These are phyloP conservation scores for Limosa lapponica DNA, from an alignment of 2,797 vertebrate species.

Conservation along the genomic window DNA sequence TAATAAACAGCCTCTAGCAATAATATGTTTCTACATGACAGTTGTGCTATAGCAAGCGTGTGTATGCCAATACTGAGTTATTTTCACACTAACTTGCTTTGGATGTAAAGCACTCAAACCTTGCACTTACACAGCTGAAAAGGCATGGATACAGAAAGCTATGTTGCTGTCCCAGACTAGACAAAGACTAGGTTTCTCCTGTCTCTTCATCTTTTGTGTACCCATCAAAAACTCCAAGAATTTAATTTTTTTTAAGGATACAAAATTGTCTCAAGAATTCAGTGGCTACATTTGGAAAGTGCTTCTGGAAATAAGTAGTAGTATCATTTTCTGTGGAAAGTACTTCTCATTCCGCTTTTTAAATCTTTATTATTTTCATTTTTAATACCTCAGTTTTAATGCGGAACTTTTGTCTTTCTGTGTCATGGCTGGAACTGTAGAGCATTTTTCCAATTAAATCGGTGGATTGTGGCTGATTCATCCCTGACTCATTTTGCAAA, in stretches of 20 bases:
- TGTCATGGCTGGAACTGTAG: background rate
- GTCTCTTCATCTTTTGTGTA: background rate
- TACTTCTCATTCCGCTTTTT: background rate
- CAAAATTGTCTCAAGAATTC: background rate
- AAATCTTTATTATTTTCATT: background rate
- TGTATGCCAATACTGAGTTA: background rate
- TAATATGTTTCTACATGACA: background rate
- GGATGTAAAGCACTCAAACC: background rate
- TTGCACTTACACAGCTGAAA: background rate
- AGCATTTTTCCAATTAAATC: background rate
- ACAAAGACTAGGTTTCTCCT: background rate
- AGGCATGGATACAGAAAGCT: fast-evolving
- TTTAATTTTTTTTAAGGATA: background rate
- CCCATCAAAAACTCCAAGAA: background rate
- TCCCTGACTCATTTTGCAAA: slow-evolving; percentile 26
- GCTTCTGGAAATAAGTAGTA: background rate
- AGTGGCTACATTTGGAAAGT: background rate
- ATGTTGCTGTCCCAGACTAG: background rate
- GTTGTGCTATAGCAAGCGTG: background rate
- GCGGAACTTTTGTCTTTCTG: background rate
- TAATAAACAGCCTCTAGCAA: background rate
- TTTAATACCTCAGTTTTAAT: background rate
- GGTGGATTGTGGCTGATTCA: slow-evolving; percentile 28
- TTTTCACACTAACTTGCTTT: background rate
- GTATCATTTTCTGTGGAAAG: background rate